A percentile compares a stretch with the other conserved stretches of the same genome.
phyloP scores from a whole-genome alignment of 2,113 vertebrate species.

The Mungos mungo region DNA sequence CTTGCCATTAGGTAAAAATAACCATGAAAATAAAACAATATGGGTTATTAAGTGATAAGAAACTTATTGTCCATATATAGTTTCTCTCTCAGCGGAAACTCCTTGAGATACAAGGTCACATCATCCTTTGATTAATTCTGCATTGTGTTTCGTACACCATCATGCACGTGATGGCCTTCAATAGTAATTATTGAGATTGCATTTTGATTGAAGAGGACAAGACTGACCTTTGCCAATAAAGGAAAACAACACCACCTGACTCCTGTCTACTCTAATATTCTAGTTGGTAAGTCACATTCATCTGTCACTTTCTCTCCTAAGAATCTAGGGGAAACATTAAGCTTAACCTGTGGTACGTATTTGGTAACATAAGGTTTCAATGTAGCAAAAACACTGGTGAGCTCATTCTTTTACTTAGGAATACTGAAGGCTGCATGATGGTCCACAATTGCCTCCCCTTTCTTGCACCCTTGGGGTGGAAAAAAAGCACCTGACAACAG shows the following conservation, averaged over 20 bases:
- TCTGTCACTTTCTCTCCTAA: background rate
- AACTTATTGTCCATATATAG: background rate
- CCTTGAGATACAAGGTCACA: background rate
- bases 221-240: slow-evolving; percentile 37
- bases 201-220: slow-evolving; percentile 54
- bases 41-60: background rate
- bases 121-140: slow-evolving; percentile 27
- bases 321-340: background rate
- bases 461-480: background rate
- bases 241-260: background rate
- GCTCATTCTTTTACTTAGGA: background rate
- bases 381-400: background rate
- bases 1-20: background rate
- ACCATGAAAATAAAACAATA: background rate
- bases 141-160: background rate
- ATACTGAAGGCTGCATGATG: background rate
- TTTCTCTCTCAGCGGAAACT: background rate
- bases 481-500: background rate
- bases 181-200: slow-evolving; percentile 51
- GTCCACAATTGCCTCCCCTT: background rate
- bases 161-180: background rate
- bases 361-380: background rate
- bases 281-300: background rate
- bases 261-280: background rate
- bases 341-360: background rate